Conservation (phyloP, 2,888 invertebrate genomes). For the Phragmatobia fuliginosa region DNA sequence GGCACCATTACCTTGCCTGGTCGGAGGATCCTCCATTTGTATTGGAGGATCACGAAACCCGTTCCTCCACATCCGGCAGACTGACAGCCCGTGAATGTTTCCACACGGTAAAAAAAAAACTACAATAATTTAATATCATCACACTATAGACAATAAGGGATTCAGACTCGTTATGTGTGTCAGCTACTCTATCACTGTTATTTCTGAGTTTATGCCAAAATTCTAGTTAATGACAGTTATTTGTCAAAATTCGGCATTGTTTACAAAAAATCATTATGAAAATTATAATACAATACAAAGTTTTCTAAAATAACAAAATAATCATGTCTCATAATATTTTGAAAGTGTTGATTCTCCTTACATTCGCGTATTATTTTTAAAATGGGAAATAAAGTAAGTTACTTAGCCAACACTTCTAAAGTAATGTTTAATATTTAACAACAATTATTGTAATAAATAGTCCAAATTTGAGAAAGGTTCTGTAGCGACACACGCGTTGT, state of each 20-base stretch:
- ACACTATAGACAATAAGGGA: no score
- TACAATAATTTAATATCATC: no score
- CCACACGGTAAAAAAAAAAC: no score
- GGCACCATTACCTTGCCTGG: no score
- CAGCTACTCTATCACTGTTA: no score
- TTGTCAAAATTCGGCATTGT: neutral
- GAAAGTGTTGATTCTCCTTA: neutral
- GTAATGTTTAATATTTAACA: neutral
- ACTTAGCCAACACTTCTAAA: neutral
- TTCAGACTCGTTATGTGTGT: no score
- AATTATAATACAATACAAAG: neutral
- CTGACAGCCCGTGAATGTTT: no score
- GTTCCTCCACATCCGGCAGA: no score
- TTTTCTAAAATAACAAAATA: neutral
- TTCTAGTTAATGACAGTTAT: neutral
- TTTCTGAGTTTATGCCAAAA: no score
- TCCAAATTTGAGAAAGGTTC: neutral
- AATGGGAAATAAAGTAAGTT: slow-evolving; percentile 7
- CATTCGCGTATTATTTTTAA: neutral
- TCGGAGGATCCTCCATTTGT: no score
- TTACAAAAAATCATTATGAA: neutral
- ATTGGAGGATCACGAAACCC: no score
- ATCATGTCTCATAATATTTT: neutral
- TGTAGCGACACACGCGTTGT: no score
- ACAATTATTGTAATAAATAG: neutral